Conservation (phyloP, 2,888 invertebrate genomes). For the Rotaria socialis region DNA sequence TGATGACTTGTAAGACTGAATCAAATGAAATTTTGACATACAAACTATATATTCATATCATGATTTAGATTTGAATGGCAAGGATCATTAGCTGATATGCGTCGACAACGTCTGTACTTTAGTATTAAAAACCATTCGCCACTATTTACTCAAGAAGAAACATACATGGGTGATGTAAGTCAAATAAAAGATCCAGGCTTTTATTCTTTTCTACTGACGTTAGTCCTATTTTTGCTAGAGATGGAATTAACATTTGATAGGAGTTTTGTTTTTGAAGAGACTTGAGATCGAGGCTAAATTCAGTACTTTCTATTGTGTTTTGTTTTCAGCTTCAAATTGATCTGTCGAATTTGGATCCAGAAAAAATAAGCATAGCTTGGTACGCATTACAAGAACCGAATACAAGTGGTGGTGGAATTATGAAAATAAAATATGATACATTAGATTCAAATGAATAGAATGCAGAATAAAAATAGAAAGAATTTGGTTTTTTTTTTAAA, state of each 20-base stretch:
- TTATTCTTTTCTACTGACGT: not conserved
- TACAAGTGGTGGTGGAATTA: not conserved
- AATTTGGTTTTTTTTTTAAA: too few species aligned
- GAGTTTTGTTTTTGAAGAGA: too few species aligned
- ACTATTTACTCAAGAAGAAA: constrained; percentile 39
- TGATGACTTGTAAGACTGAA: constrained; percentile 29
- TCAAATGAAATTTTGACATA: too few species aligned
- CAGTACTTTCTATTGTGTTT: not conserved
- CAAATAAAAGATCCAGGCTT: not conserved
- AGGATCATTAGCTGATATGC: constrained; percentile 31
- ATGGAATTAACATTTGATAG: too few species aligned
- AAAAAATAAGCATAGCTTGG: not conserved
- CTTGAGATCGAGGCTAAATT: too few species aligned
- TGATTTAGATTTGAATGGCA: constrained; percentile 40
- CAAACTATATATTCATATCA: too few species aligned
- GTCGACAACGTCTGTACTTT: constrained; percentile 17
- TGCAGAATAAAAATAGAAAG: too few species aligned
- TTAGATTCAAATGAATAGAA: too few species aligned
- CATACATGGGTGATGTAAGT: constrained; percentile 42
- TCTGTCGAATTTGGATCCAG: constrained; percentile 38
- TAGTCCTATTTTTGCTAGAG: not conserved
- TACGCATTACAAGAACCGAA: constrained; percentile 24
- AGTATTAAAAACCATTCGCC: constrained; percentile 42
- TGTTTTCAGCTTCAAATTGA: constrained; percentile 20
- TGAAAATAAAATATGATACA: not conserved